Evolutionary conservation across 2,888 invertebrate genomes (phyloP).

Genomic region (Anarsia innoxiella): DNA sequence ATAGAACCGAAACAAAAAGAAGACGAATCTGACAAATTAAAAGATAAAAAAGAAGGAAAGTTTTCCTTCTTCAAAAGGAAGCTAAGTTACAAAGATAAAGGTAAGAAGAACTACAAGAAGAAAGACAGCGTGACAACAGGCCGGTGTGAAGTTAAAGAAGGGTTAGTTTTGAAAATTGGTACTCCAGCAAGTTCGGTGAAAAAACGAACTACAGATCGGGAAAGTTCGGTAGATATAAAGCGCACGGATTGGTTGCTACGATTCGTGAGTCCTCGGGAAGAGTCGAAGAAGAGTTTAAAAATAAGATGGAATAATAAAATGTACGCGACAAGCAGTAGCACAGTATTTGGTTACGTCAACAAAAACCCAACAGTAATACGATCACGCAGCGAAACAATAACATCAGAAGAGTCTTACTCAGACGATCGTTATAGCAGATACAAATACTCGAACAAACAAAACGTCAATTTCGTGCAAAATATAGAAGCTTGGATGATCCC

Average conservation of each 20-base stretch:
- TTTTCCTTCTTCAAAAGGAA: conserved; percentile 55
- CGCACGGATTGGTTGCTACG: conserved; percentile 36
- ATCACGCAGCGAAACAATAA: conserved; percentile 26
- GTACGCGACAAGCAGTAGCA: conserved; percentile 49
- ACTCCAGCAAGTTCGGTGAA: neutral
- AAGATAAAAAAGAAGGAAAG: conserved; percentile 33
- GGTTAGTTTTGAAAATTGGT: conserved; percentile 33
- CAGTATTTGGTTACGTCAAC: conserved; percentile 16
- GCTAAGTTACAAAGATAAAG: conserved; percentile 29
- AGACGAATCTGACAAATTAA: conserved; percentile 3
- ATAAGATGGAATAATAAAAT: conserved; percentile 54
- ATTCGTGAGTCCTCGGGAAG: conserved; percentile 35
- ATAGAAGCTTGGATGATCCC: conserved; percentile 62
- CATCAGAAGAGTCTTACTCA: no score
- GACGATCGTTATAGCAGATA: no score
- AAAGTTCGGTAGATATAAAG: neutral
- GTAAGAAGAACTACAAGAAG: conserved; percentile 32
- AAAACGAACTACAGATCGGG: conserved; percentile 7
- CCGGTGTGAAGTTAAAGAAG: conserved; percentile 51
- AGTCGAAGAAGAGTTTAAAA: conserved; percentile 44
- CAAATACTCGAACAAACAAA: conserved; percentile 19
- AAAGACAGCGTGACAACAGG: conserved; percentile 47
- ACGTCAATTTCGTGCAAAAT: conserved; percentile 41
- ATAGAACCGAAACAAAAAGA: neutral
- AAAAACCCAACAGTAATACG: neutral